Conservation (phyloP, 1,140 invertebrate genomes). For the Drosophila ohnishii region DNA sequence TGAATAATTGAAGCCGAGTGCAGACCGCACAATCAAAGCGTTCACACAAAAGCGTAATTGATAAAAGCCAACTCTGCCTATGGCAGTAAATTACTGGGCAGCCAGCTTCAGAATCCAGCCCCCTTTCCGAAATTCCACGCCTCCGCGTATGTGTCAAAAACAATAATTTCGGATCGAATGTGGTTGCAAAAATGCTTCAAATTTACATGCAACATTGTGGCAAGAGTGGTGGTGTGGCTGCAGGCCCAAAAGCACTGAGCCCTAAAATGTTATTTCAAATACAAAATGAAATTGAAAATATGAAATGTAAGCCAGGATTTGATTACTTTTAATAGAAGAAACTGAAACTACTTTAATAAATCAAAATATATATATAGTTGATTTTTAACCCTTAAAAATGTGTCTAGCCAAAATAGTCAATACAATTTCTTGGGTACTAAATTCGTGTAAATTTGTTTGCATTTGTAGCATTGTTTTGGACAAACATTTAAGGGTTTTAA, state of each 20-base stretch:
- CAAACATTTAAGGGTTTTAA: no score
- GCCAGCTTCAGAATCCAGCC: slow-evolving; percentile 6
- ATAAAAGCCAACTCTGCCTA: slow-evolving; percentile 46
- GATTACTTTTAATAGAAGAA: no score
- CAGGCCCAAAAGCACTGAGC: not conserved
- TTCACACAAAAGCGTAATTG: slow-evolving; percentile 53
- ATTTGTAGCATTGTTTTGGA: no score
- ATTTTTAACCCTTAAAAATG: not conserved
- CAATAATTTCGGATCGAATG: slow-evolving; percentile 48
- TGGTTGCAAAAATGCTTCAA: slow-evolving; percentile 46
- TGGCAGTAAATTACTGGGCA: slow-evolving; percentile 43
- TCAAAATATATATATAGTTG: not conserved
- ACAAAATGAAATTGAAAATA: not conserved
- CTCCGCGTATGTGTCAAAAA: slow-evolving; percentile 53
- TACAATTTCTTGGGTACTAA: no score
- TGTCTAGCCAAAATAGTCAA: no score
- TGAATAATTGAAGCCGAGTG: slow-evolving; percentile 58
- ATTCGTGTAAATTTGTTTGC: no score
- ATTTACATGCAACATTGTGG: slow-evolving; percentile 40
- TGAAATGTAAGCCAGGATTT: not conserved
- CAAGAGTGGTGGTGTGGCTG: slow-evolving; percentile 2
- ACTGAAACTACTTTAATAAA: not conserved
- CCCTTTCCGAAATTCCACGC: slow-evolving; percentile 1
- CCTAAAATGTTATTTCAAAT: not conserved
- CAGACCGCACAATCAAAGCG: slow-evolving; percentile 54